phyloP scores from a whole-genome alignment of 2,888 invertebrate species.

The Thereva nobilitata region DNA sequence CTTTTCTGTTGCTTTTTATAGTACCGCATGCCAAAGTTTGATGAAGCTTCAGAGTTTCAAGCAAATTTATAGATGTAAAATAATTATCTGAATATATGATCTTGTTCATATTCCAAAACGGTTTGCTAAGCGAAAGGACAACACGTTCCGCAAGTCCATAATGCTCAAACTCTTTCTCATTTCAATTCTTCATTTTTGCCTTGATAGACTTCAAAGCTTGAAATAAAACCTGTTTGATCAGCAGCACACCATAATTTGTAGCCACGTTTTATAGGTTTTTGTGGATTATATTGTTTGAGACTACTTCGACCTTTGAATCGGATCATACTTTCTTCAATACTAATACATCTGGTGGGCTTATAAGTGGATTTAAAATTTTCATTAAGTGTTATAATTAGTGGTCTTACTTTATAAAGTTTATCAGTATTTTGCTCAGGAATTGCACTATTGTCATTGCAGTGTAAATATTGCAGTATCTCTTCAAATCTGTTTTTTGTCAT shows the following conservation, averaged over 20 bases:
- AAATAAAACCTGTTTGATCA: not conserved
- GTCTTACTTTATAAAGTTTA: not conserved
- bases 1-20: slow-evolving; percentile 1
- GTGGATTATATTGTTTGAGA: slow-evolving; percentile 29
- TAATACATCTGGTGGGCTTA: not conserved
- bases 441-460: not conserved
- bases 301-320: slow-evolving; percentile 24
- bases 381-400: not conserved
- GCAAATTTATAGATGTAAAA: slow-evolving; percentile 7
- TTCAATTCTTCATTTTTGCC: not conserved
- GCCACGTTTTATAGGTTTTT: slow-evolving; percentile 34
- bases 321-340: not conserved
- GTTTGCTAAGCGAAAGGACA: not conserved
- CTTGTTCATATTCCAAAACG: not conserved
- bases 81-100: slow-evolving; percentile 27
- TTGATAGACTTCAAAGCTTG: not conserved
- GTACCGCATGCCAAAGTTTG: slow-evolving; percentile 14
- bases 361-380: not conserved
- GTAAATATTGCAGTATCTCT: not conserved
- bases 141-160: slow-evolving; percentile 6
- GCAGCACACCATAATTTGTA: slow-evolving; percentile 14
- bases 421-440: not conserved
- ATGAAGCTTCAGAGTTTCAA: slow-evolving; percentile 12
- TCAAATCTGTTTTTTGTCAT: not conserved
- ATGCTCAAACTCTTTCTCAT: not conserved